A percentile compares a stretch with the other conserved stretches of the same genome.
These are phyloP conservation scores for Adineta ricciae DNA, from an alignment of 2,888 invertebrate species.

Conservation along the genomic window DNA sequence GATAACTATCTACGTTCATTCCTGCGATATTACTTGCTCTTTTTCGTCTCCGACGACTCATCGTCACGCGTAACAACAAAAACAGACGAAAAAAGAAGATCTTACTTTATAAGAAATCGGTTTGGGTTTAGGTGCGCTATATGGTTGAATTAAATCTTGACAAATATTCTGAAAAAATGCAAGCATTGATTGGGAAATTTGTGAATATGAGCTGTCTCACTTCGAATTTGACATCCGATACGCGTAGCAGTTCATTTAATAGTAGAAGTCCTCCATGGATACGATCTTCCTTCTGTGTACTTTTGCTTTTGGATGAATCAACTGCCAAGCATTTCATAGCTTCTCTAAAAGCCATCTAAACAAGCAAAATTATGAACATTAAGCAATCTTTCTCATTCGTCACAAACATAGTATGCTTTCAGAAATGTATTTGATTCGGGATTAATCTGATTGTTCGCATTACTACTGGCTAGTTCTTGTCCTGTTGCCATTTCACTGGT, in stretches of 20 bases:
- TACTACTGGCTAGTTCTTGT: not conserved
- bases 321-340: not conserved
- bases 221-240: slow-evolving; percentile 10
- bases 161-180: not conserved
- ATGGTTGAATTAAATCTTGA: slow-evolving; percentile 19
- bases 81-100: not conserved
- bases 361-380: no score
- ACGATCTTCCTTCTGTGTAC: not conserved
- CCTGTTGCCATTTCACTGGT: not conserved
- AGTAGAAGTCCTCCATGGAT: slow-evolving; percentile 1
- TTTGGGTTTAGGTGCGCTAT: not conserved
- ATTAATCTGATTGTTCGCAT: not conserved
- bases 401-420: not conserved
- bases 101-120: slow-evolving; percentile 14
- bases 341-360: slow-evolving; percentile 5
- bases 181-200: not conserved
- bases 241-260: not conserved
- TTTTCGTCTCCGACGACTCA: no score
- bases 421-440: not conserved
- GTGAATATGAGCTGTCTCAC: not conserved
- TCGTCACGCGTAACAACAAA: no score
- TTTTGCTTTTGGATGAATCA: not conserved
- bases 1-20: not conserved
- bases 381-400: no score
- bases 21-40: no score